Conservation (phyloP, 2,888 invertebrate species). For the Pyrocoelia pectoralis region DNA sequence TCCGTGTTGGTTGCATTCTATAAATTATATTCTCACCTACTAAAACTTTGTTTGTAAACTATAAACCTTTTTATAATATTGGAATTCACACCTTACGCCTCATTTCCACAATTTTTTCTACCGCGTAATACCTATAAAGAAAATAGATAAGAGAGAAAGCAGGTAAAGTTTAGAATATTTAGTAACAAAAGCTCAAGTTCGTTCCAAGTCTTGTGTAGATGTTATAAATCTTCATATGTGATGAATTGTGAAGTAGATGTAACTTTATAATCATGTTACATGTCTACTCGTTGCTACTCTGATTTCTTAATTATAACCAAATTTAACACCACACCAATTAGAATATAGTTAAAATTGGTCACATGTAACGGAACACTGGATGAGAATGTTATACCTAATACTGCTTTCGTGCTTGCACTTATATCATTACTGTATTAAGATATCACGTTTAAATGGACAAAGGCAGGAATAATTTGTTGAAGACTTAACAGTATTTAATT, state of each 20-base stretch:
- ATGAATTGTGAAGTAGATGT: slow-evolving; percentile 18
- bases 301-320: slow-evolving; percentile 54
- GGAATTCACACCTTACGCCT: no score
- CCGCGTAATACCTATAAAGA: no score
- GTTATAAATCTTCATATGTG: background rate
- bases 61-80: no score
- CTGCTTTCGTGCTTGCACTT: slow-evolving; percentile 9
- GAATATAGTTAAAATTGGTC: slow-evolving; percentile 51
- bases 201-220: background rate
- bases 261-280: slow-evolving; percentile 29
- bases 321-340: slow-evolving; percentile 53
- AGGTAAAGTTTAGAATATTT: background rate
- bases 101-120: no score
- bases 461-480: slow-evolving; percentile 19
- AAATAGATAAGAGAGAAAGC: no score
- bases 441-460: slow-evolving; percentile 11
- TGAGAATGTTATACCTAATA: slow-evolving; percentile 19
- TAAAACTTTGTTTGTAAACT: background rate
- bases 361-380: slow-evolving; percentile 41
- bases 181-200: background rate
- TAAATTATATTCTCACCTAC: slow-evolving; percentile 6
- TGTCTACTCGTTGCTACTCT: slow-evolving; percentile 41
- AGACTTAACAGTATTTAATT: slow-evolving; percentile 16
- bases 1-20: slow-evolving; percentile 16
- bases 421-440: slow-evolving; percentile 7